Evolutionary conservation across 2,797 vertebrate species (phyloP).

Genomic region (Sebastes elongatus): DNA sequence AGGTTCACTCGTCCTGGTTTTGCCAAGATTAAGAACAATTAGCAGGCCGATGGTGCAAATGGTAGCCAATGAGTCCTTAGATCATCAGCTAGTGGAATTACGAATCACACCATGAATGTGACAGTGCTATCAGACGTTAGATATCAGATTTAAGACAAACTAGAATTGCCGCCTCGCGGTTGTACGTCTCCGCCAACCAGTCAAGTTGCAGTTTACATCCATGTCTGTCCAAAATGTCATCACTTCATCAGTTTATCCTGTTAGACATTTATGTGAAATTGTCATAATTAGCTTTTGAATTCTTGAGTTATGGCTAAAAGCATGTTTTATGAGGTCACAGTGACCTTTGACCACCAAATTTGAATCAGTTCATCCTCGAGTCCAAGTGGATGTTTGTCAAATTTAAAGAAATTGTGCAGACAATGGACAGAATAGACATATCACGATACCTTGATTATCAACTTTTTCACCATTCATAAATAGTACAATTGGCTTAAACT

Average conservation of each 20-base stretch:
- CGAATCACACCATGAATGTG: not conserved
- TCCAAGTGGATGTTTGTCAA: no score
- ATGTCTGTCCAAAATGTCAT: not conserved
- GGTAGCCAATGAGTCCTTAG: not conserved
- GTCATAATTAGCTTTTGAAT: not conserved
- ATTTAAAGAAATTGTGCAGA: no score
- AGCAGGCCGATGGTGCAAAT: not conserved
- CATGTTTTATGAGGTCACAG: not conserved
- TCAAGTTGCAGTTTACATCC: not conserved
- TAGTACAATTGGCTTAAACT: not conserved
- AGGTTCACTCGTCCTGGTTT: not conserved
- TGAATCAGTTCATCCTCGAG: no score
- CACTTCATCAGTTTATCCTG: not conserved
- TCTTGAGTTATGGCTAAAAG: not conserved
- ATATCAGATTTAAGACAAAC: not conserved
- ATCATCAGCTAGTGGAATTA: not conserved
- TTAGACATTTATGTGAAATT: not conserved
- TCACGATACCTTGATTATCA: not conserved
- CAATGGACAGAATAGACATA: not conserved
- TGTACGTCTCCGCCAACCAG: not conserved
- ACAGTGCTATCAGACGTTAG: not conserved
- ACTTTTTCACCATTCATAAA: not conserved
- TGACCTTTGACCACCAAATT: not conserved
- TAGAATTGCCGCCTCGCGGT: not conserved
- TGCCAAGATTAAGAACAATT: conserved; percentile 14